Evolutionary conservation across 2,797 vertebrate genomes (phyloP).

Genomic region (Melanotaenia parkinsoni): DNA sequence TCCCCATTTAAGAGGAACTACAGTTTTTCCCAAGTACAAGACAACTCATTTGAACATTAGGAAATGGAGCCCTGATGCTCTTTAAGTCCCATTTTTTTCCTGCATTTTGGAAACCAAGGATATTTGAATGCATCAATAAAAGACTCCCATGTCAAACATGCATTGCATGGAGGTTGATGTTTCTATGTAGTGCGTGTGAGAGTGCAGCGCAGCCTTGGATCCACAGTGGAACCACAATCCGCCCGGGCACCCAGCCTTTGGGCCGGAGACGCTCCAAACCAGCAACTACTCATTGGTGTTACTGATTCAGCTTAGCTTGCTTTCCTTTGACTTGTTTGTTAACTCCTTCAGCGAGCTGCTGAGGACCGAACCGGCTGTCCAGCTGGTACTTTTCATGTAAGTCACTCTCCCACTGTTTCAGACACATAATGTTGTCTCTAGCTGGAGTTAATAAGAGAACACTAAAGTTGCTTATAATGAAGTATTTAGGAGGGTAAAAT

Average conservation of each 20-base stretch:
- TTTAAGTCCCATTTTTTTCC: neutral
- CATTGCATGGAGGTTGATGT: slow-evolving; percentile 45
- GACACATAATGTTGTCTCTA: slow-evolving; percentile 7
- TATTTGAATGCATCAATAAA: neutral
- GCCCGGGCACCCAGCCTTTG: slow-evolving; percentile 71
- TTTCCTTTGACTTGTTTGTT: slow-evolving; percentile 91
- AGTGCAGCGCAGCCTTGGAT: slow-evolving; percentile 77
- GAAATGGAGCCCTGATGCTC: slow-evolving; percentile 30
- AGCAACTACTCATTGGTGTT: slow-evolving; percentile 93
- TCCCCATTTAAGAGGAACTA: slow-evolving; percentile 8
- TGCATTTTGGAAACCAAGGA: slow-evolving; percentile 11
- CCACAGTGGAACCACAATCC: slow-evolving; percentile 72
- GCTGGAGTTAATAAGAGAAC: neutral
- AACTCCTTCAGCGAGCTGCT: slow-evolving; percentile 95
- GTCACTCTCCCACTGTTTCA: slow-evolving; percentile 45
- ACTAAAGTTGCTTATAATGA: neutral
- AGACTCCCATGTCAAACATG: slow-evolving; percentile 1
- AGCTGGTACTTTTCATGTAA: slow-evolving; percentile 95
- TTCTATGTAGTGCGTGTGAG: slow-evolving; percentile 56
- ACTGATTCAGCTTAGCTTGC: slow-evolving; percentile 89
- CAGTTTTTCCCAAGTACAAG: slow-evolving; percentile 16
- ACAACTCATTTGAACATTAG: slow-evolving; percentile 14
- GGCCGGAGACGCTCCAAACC: slow-evolving; percentile 87
- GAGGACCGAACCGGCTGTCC: slow-evolving; percentile 84
- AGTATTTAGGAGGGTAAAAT: slow-evolving; percentile 8